Conservation (phyloP, 2,797 vertebrate species). For the Coccyzus lansbergi region DNA sequence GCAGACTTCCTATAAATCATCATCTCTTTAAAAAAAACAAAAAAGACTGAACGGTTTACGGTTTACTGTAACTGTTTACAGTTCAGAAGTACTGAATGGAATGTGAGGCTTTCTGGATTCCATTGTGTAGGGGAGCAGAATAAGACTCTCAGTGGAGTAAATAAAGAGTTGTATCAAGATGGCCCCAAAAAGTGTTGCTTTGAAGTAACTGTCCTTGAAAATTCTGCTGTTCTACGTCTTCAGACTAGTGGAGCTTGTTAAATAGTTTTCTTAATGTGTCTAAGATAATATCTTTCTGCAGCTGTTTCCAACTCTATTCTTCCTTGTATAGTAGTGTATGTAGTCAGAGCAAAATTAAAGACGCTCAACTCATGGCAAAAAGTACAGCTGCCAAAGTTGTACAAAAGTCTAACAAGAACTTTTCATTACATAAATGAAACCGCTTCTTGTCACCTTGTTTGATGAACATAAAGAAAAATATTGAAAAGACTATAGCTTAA, state of each 20-base stretch:
- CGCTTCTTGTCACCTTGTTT: background rate
- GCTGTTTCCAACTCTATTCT: background rate
- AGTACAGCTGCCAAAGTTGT: background rate
- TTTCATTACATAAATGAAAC: background rate
- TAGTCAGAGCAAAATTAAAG: background rate
- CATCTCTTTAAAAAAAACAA: background rate
- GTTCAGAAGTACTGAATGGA: background rate
- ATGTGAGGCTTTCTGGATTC: background rate
- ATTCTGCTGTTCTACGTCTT: background rate
- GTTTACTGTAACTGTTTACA: no score
- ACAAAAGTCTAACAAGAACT: background rate
- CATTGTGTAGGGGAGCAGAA: background rate
- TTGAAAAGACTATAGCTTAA: background rate
- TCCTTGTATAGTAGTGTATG: background rate
- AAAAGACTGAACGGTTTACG: background rate
- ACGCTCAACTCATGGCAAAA: background rate
- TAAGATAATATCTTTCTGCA: background rate
- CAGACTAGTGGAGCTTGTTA: background rate
- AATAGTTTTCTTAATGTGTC: background rate
- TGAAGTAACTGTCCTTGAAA: background rate
- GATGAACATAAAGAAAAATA: background rate
- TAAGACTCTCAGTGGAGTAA: background rate
- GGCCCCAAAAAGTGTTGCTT: background rate
- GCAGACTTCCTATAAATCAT: background rate
- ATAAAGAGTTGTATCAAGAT: no score